Evolutionary conservation across 2,888 invertebrate genomes (phyloP), one percentile per base, ranked within the genome.

Genomic region (Drosophila kanekoi): DNA sequence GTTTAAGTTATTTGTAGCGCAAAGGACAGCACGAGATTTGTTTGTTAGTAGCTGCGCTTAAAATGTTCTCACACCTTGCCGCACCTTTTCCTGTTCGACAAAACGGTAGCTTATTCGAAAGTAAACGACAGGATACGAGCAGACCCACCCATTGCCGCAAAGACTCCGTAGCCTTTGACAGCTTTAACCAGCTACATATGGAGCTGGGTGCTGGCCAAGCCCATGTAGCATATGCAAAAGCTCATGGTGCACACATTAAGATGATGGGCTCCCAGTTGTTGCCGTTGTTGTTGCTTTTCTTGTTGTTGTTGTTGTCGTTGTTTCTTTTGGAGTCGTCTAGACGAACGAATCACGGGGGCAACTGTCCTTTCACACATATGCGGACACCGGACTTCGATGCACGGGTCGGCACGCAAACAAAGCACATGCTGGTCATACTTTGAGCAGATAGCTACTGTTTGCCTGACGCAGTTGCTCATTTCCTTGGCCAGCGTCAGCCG

Each of bases 331-430:
- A 67, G 57, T 67, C 57, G 83, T 82, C 79, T 79, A 79, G 83
- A 82, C 79, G 48, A 61, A 52, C 83, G 83, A 75, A 79, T 79
- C 83, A 79, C 79, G 76, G 69, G 37, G 79, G 80, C 72, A 64
- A 67, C 65, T 79, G 82, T 79, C 76, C 79, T 66, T 77, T 59
- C 45, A 41, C 71, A 81, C 57, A 59, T 45, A 56, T 65, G 67
- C 47, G 45, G 53, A 64, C 52, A 52, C 38, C 45, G 49, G 48
- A 48, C 66, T 43, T 60, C 69, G 49, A 51, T 67, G 78, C 67
- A 72, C 69, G 59, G 54, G 56, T 64, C 51, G 79, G 61, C 83
- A 82, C 72, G 83, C 76, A 79, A 72, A 56, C 76, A 82, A 67
- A 53, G 49, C 59, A 45, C 37, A 62, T 73, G 79, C 79, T 63